Base-by-base conservation (phyloP, 2,113 vertebrate species). In the Cisticola juncidis region DNA sequence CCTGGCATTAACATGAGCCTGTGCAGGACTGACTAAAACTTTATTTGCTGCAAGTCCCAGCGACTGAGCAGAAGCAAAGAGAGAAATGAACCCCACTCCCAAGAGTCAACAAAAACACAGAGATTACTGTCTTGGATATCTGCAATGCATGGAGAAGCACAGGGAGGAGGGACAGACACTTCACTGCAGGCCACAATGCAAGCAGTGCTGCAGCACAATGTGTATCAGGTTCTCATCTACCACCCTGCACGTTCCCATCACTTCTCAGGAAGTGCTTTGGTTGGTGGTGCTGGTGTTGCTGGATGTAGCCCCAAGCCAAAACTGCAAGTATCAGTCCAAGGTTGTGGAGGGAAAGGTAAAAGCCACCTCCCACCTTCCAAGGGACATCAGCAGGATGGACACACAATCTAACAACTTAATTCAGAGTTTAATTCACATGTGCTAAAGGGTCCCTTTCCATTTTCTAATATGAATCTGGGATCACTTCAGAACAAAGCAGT, bases 41-140 rank as follows among this genome's bases (percentile, higher is more conserved):
- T 58, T 12, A 50, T 12, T 42, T 68, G 33, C 62, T 58, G 9
- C 7, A 35, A 38, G 15, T 68, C 57, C 40, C 29, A 47, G 16
- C 2, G 1, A 76, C 45, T 35, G 16, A 77, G 11, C 42, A 21
- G 53, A 76, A 77, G 36, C 58, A 65, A 84, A 78, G 12, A 22
- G 21, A 83, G 35, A 90, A 86, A 79, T 16, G 2, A 57, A 42
- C 3, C 5, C 6, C 33, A 18, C 33, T 44, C 12, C 3, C 14
- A 53, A 35, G 53, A 64, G 22, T 6, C 68, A 51, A 44, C 8
- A 18, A 1, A 18, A 1, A 3, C 26, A 26, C 42, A 65, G 0
- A 20, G 36, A 56, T n/a, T 20, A 16, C 33, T 54, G 54, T 68
- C 44, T 26, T n/a, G 3, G 40, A 0, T 35, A 80, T 25, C 40